These are phyloP conservation scores for Drosophila tristis DNA, from an alignment of 1,140 invertebrate species.

Conservation along the genomic window DNA sequence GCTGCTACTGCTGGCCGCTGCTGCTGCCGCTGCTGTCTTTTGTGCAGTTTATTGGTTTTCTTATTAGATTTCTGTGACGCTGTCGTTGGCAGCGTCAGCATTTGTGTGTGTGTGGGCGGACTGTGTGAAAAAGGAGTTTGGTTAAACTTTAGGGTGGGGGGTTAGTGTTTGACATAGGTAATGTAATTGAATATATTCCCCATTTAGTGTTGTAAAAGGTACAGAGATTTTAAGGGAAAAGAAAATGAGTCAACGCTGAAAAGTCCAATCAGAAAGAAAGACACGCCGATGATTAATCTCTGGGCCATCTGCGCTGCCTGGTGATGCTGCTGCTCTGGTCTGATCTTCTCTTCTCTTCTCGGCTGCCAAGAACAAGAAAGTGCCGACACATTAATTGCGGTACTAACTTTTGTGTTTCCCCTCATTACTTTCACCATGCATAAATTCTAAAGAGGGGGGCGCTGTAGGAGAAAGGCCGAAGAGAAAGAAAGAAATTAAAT, in stretches of 20 bases:
- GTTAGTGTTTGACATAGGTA: neutral
- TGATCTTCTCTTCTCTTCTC: no score
- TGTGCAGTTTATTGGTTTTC: slow-evolving; percentile 63
- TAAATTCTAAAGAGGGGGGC: slow-evolving; percentile 52
- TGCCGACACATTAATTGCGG: slow-evolving; percentile 59
- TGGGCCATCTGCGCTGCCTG: slow-evolving; percentile 30
- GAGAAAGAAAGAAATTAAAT: slow-evolving; percentile 56
- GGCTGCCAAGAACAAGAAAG: slow-evolving; percentile 16
- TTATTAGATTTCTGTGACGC: slow-evolving; percentile 64
- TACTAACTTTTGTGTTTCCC: slow-evolving; percentile 56
- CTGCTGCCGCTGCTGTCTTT: no score
- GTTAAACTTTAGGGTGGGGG: neutral
- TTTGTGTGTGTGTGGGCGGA: neutral
- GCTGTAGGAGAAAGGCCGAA: slow-evolving; percentile 8
- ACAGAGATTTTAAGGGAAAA: neutral
- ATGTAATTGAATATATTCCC: slow-evolving; percentile 14
- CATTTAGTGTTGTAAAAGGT: slow-evolving; percentile 4
- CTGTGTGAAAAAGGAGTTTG: neutral
- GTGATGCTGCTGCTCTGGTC: no score
- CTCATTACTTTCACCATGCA: slow-evolving; percentile 74
- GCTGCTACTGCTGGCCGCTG: no score
- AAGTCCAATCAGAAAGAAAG: slow-evolving; percentile 9
- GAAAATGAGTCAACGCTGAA: slow-evolving; percentile 35
- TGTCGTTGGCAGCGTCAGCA: slow-evolving; percentile 25
- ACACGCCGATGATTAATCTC: slow-evolving; percentile 43